These are phyloP conservation scores for Eupithecia vulgata DNA, from an alignment of 2,888 invertebrate species.

Conservation along the genomic window DNA sequence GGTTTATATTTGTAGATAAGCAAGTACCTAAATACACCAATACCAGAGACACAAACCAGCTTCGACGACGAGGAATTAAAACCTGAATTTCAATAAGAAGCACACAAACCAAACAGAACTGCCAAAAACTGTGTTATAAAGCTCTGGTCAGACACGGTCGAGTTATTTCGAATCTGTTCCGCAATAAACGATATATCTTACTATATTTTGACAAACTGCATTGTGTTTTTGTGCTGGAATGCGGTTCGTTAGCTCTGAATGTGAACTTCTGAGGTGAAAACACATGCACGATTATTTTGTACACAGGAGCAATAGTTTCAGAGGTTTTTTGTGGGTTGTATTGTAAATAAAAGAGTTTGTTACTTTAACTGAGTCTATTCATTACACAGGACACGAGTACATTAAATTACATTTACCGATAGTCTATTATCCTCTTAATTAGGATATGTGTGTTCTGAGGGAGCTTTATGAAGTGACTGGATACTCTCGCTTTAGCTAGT, in stretches of 20 bases:
- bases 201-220: slow-evolving; percentile 70
- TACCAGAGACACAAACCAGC: neutral
- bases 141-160: slow-evolving; percentile 48
- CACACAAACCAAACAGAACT: neutral
- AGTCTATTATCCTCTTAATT: too few relatives aligned
- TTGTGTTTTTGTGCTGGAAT: slow-evolving; percentile 61
- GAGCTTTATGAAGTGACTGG: too few relatives aligned
- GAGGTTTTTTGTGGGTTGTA: too few relatives aligned
- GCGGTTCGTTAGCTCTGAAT: slow-evolving; percentile 48
- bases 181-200: slow-evolving; percentile 67
- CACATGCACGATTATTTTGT: slow-evolving; percentile 24
- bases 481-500: too few relatives aligned
- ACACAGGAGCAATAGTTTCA: neutral
- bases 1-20: neutral
- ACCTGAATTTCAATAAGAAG: neutral
- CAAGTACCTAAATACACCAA: neutral
- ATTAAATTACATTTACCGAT: too few relatives aligned
- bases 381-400: too few relatives aligned
- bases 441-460: too few relatives aligned
- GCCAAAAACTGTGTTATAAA: slow-evolving; percentile 4
- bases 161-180: slow-evolving; percentile 61
- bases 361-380: too few relatives aligned
- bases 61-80: neutral
- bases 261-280: slow-evolving; percentile 29
- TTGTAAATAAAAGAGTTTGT: too few relatives aligned